Conservation (phyloP, 2,113 vertebrate genomes). For the Prunella fulvescens region DNA sequence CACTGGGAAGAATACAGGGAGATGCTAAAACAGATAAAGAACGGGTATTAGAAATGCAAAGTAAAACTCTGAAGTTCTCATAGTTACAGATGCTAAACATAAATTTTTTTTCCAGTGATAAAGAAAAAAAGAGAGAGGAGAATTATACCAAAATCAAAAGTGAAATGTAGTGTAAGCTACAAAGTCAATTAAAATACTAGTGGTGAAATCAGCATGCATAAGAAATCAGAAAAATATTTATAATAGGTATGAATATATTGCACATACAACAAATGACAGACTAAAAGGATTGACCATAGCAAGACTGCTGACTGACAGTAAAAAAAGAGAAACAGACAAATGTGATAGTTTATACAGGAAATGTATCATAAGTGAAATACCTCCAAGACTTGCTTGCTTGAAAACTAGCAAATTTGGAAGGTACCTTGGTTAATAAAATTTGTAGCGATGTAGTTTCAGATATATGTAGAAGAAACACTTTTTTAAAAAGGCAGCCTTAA, state of each 20-base stretch:
- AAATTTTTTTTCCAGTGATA: background rate
- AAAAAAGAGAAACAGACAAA: background rate
- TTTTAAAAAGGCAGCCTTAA: background rate
- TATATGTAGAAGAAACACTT: background rate
- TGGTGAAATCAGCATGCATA: background rate
- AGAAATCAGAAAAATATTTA: background rate
- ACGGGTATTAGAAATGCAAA: slow-evolving; percentile 42
- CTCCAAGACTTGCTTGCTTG: background rate
- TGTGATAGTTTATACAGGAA: background rate
- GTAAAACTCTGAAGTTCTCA: slow-evolving; percentile 31
- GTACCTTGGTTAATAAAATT: background rate
- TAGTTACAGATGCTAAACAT: slow-evolving; percentile 43
- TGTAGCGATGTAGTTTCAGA: background rate
- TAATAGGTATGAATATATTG: background rate
- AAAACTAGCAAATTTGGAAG: background rate
- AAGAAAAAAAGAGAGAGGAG: background rate
- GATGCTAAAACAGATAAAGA: slow-evolving; percentile 60
- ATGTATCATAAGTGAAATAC: background rate
- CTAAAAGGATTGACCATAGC: background rate
- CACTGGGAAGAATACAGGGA: slow-evolving; percentile 55
- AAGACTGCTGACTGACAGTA: background rate
- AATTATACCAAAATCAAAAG: background rate
- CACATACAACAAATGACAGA: background rate
- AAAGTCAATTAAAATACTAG: background rate
- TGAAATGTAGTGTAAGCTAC: background rate